These are phyloP conservation scores for Poecilobothrus nobilitatus DNA, from an alignment of 2,888 invertebrate genomes.

Conservation along the genomic window DNA sequence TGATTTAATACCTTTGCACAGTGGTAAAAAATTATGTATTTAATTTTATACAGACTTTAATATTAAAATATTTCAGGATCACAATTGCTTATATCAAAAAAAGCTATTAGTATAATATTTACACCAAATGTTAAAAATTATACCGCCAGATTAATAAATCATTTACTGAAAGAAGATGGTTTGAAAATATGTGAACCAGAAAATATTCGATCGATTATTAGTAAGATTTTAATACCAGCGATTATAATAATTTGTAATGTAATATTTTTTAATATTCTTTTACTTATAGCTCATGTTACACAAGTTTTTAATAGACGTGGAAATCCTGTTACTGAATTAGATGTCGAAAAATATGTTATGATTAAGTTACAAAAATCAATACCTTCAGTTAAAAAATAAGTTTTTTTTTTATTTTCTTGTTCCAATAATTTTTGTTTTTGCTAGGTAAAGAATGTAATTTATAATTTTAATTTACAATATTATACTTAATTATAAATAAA, in stretches of 20 bases:
- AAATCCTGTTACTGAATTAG: constrained; percentile 12
- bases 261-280: background rate
- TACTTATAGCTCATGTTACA: constrained; percentile 23
- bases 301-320: constrained; percentile 22
- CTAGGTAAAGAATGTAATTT: too few relatives aligned
- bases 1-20: background rate
- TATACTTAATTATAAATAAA: too few relatives aligned
- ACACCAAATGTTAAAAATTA: background rate
- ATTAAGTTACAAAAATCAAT: constrained; percentile 13
- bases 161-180: background rate
- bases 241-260: background rate
- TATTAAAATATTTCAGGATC: background rate
- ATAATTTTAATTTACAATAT: too few relatives aligned
- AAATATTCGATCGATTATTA: background rate
- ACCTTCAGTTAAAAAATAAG: background rate
- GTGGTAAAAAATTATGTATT: background rate
- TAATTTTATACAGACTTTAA: too few relatives aligned
- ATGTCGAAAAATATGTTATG: constrained; percentile 13
- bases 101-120: background rate
- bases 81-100: background rate
- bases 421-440: background rate
- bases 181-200: background rate
- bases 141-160: background rate
- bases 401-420: background rate
- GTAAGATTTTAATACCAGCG: background rate